Evolutionary conservation across 2,113 vertebrate species (phyloP).

Genomic region (Lepisosteus oculatus): DNA sequence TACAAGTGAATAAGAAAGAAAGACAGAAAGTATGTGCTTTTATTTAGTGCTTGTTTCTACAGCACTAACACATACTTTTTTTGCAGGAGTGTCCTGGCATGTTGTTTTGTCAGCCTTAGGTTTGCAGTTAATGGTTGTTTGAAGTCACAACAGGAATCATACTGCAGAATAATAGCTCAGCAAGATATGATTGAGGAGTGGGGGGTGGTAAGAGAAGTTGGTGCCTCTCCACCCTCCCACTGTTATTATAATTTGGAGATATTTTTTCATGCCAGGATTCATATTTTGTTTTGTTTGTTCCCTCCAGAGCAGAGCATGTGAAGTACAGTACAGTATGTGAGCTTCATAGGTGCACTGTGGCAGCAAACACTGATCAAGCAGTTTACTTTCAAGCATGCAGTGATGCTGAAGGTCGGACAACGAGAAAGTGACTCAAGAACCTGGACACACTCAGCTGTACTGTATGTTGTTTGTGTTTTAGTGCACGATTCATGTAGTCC

Average conservation of each 20-base stretch:
- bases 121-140: conserved; percentile 6
- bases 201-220: neutral
- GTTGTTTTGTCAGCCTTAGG: conserved; percentile 1
- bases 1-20: conserved; percentile 1
- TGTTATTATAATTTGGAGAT: conserved; percentile 7
- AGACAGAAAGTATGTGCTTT: neutral
- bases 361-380: neutral
- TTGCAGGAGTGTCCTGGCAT: neutral
- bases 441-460: neutral
- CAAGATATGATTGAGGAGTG: conserved; percentile 1
- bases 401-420: neutral
- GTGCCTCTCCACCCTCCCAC: neutral
- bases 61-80: conserved; percentile 2
- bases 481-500: neutral
- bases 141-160: conserved; percentile 1
- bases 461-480: too few species aligned
- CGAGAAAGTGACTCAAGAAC: neutral
- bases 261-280: conserved; percentile 5
- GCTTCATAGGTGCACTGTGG: neutral
- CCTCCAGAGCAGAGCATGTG: neutral
- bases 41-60: conserved; percentile 1
- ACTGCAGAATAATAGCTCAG: conserved; percentile 8
- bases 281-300: neutral
- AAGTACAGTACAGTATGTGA: too few species aligned
- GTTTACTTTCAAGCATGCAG: neutral